A percentile compares a stretch with the other conserved stretches of the same genome.
Conservation (phyloP, 2,113 vertebrate species). For the Anarrhichthys ocellatus region DNA sequence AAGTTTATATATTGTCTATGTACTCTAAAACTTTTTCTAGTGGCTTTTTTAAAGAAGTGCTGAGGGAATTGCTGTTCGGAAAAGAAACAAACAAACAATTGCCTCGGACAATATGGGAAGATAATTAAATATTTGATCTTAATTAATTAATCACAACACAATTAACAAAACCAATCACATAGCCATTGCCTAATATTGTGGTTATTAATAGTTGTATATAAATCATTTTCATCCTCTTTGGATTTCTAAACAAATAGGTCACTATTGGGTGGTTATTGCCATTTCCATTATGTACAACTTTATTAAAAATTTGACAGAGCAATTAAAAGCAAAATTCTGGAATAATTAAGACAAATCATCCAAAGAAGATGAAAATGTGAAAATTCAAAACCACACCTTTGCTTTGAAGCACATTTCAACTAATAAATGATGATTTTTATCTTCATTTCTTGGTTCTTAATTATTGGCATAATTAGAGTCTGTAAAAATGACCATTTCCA, state of each 20-base stretch:
- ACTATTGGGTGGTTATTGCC: background rate
- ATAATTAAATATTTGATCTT: constrained; percentile 9
- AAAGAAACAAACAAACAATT: constrained; percentile 12
- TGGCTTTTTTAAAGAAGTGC: background rate
- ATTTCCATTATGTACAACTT: background rate
- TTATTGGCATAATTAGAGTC: background rate
- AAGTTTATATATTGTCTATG: constrained; percentile 19
- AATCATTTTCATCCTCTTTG: background rate
- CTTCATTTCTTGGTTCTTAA: background rate
- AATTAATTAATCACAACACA: constrained; percentile 31
- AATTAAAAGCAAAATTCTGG: background rate
- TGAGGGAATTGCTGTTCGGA: background rate
- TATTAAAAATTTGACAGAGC: background rate
- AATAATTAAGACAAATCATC: background rate
- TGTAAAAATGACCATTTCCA: background rate
- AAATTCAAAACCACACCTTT: background rate
- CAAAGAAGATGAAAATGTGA: background rate
- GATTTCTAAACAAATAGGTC: background rate
- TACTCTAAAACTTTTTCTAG: constrained; percentile 14
- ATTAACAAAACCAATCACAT: constrained; percentile 47
- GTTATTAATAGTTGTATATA: background rate
- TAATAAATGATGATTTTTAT: background rate
- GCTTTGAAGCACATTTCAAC: constrained; percentile 1
- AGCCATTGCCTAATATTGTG: constrained; percentile 5
- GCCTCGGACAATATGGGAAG: background rate